Conservation (phyloP, 1,140 invertebrate species). For the Magallana angulata region DNA sequence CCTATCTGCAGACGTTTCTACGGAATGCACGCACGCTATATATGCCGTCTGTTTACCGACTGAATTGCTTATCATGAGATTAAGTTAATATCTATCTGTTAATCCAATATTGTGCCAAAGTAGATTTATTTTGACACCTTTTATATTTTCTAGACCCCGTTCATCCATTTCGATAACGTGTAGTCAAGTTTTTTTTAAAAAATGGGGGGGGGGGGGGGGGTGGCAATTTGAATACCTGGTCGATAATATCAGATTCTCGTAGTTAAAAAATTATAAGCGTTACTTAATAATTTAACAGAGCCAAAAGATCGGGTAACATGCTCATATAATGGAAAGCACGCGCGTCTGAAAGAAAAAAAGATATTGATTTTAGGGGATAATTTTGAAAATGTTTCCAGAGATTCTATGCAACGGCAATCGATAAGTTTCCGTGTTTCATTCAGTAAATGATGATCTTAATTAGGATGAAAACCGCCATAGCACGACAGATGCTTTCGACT, state of each 20-base stretch:
- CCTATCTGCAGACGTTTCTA: constrained; percentile 7
- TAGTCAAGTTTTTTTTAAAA: no score
- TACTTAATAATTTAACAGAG: constrained; percentile 8
- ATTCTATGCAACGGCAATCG: not conserved
- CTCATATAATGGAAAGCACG: not conserved
- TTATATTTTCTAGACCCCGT: constrained; percentile 1
- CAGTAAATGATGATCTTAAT: not conserved
- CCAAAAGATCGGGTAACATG: not conserved
- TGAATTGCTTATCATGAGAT: constrained; percentile 18
- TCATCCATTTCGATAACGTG: not conserved
- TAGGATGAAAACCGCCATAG: not conserved
- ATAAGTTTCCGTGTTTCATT: not conserved
- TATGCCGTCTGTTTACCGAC: not conserved
- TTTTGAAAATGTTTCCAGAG: not conserved
- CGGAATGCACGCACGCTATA: constrained; percentile 7
- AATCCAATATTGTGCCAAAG: constrained; percentile 37
- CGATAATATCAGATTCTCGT: not conserved
- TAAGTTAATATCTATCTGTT: constrained; percentile 30
- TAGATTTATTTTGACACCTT: constrained; percentile 38
- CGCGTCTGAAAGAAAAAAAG: not conserved
- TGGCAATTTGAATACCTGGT: not conserved
- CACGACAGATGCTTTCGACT: not conserved
- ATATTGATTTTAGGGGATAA: constrained; percentile 26
- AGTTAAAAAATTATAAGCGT: constrained; percentile 3
- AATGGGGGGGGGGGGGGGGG: not conserved